These are phyloP conservation scores for Crocallis elinguaria DNA, from an alignment of 2,888 invertebrate genomes.

Conservation along the genomic window DNA sequence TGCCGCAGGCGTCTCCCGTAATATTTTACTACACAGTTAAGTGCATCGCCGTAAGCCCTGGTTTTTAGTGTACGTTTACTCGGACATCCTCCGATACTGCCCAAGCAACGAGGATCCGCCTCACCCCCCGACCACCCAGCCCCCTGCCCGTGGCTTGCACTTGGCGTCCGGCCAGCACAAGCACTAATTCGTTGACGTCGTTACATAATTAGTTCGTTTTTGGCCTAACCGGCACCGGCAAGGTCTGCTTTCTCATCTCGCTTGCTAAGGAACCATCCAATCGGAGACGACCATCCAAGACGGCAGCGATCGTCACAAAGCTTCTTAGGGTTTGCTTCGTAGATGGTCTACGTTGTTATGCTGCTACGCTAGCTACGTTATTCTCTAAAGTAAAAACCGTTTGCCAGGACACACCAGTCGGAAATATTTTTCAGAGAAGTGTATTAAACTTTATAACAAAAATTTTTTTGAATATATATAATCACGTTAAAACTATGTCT, in stretches of 20 bases:
- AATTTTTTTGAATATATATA: neutral
- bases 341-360: neutral
- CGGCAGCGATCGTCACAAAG: too few relatives aligned
- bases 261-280: conserved; percentile 37
- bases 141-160: conserved; percentile 52
- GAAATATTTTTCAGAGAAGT: neutral
- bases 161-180: conserved; percentile 71
- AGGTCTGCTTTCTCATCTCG: conserved; percentile 42
- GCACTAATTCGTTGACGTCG: conserved; percentile 75
- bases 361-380: neutral
- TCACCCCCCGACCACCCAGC: conserved; percentile 21
- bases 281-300: too few relatives aligned
- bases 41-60: neutral
- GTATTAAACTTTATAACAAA: neutral
- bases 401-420: neutral
- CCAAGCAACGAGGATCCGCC: conserved; percentile 15
- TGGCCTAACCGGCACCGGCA: conserved; percentile 49
- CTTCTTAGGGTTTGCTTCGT: neutral
- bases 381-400: neutral
- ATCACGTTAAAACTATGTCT: neutral
- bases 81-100: conserved; percentile 12
- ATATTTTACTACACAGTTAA: neutral
- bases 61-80: neutral
- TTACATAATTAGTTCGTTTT: conserved; percentile 80
- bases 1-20: too few relatives aligned